Conservation (phyloP, 2,888 invertebrate species). For the Cephalotes varians region DNA sequence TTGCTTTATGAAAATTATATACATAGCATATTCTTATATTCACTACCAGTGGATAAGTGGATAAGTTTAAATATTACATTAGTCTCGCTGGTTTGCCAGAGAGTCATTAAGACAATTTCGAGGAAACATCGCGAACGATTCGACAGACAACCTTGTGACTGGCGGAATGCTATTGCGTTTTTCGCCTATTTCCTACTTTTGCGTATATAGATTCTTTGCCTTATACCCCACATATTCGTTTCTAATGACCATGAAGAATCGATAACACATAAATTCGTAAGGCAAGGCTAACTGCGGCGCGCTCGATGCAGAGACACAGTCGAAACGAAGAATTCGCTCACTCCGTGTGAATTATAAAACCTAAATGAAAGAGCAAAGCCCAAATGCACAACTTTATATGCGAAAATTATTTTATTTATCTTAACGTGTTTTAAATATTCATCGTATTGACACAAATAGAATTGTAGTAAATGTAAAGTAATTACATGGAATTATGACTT, state of each 20-base stretch:
- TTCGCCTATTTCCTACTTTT: conserved; percentile 34
- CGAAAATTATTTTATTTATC: neutral
- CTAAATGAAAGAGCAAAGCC: neutral
- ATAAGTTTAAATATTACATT: conserved; percentile 31
- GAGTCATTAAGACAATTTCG: conserved; percentile 29
- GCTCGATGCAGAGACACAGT: conserved; percentile 65
- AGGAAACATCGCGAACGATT: conserved; percentile 9
- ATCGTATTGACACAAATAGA: neutral
- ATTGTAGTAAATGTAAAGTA: neutral
- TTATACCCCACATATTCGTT: conserved; percentile 66
- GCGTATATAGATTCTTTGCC: conserved; percentile 59
- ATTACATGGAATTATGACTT: neutral
- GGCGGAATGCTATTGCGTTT: conserved; percentile 4
- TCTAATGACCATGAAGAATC: conserved; percentile 75
- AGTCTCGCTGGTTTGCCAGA: neutral
- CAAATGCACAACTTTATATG: neutral
- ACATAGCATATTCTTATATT: neutral
- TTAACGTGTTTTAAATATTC: neutral
- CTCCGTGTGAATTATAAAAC: neutral
- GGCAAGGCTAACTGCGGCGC: conserved; percentile 67
- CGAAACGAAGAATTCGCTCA: conserved; percentile 37
- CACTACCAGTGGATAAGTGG: neutral
- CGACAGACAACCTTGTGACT: conserved; percentile 44
- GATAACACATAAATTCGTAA: conserved; percentile 78
- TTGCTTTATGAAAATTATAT: neutral